Evolutionary conservation across 2,888 invertebrate species (phyloP).

Genomic region (Cerastoderma edule): DNA sequence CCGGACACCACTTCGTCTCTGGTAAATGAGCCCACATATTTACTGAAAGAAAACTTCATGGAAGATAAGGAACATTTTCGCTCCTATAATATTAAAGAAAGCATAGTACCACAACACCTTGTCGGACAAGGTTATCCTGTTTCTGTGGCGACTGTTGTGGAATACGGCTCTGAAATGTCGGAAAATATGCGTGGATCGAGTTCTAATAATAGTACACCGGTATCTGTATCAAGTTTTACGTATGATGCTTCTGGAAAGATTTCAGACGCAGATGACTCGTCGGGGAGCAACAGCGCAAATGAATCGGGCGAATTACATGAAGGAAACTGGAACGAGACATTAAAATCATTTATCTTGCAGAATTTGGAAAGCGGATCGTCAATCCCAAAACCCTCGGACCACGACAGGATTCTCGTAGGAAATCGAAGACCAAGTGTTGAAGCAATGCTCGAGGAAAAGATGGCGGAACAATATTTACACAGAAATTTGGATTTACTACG

Average conservation of each 20-base stretch:
- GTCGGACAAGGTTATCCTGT: not conserved
- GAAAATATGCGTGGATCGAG: slow-evolving; percentile 6
- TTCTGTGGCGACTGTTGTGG: slow-evolving; percentile 5
- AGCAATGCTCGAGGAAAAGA: slow-evolving; percentile 41
- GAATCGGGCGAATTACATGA: slow-evolving; percentile 6
- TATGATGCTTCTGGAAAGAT: not conserved
- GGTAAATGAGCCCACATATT: not conserved
- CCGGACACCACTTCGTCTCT: too few relatives aligned
- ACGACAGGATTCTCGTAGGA: not conserved
- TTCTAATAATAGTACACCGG: not conserved
- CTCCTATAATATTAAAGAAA: not conserved
- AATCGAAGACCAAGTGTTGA: slow-evolving; percentile 23
- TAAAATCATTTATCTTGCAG: slow-evolving; percentile 47
- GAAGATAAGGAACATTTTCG: not conserved
- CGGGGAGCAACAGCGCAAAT: too few relatives aligned
- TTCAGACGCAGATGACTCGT: not conserved
- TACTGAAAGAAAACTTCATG: not conserved
- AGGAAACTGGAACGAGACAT: slow-evolving; percentile 41
- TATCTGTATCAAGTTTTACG: slow-evolving; percentile 3
- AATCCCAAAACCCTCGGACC: not conserved
- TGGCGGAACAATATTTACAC: slow-evolving; percentile 44
- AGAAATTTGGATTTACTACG: slow-evolving; percentile 34
- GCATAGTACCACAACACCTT: not conserved
- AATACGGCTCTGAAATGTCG: slow-evolving; percentile 19
- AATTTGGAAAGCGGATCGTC: slow-evolving; percentile 34